Conservation (phyloP, 2,113 vertebrate genomes). For the Ictalurus punctatus region DNA sequence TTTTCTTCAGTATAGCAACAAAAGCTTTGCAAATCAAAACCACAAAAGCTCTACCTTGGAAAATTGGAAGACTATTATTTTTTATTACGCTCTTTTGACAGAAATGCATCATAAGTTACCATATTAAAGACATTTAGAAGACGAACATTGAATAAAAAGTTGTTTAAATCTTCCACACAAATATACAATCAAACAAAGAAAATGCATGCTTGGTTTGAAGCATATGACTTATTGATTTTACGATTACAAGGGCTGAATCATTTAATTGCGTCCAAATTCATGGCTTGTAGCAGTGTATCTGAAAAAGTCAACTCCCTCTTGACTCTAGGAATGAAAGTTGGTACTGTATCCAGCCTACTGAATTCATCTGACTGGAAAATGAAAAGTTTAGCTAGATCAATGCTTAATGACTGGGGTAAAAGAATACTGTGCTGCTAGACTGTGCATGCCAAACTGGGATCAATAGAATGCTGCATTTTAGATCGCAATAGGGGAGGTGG, state of each 20-base stretch:
- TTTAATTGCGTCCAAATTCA: slow-evolving; percentile 61
- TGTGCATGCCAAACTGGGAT: slow-evolving; percentile 69
- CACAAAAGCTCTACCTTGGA: slow-evolving; percentile 68
- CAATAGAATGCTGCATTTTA: slow-evolving; percentile 72
- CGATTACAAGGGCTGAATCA: slow-evolving; percentile 50
- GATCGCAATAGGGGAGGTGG: slow-evolving; percentile 67
- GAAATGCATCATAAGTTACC: slow-evolving; percentile 58
- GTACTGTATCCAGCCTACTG: slow-evolving; percentile 52
- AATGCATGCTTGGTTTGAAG: slow-evolving; percentile 38
- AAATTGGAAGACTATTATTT: slow-evolving; percentile 51
- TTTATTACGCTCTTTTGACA: slow-evolving; percentile 53
- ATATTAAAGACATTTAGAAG: slow-evolving; percentile 57
- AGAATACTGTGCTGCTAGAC: slow-evolving; percentile 70
- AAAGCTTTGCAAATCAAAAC: slow-evolving; percentile 67
- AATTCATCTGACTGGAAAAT: slow-evolving; percentile 69
- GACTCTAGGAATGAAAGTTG: slow-evolving; percentile 58
- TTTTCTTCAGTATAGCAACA: slow-evolving; percentile 69
- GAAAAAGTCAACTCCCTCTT: slow-evolving; percentile 59
- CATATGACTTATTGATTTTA: slow-evolving; percentile 58
- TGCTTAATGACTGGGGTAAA: slow-evolving; percentile 74
- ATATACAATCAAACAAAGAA: slow-evolving; percentile 36
- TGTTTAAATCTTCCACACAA: slow-evolving; percentile 32
- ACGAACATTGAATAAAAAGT: slow-evolving; percentile 22
- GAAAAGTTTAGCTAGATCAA: slow-evolving; percentile 71
- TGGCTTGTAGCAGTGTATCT: slow-evolving; percentile 54